Base-by-base conservation (phyloP, 2,888 invertebrate species). In the Stenolophus ochropezus region DNA sequence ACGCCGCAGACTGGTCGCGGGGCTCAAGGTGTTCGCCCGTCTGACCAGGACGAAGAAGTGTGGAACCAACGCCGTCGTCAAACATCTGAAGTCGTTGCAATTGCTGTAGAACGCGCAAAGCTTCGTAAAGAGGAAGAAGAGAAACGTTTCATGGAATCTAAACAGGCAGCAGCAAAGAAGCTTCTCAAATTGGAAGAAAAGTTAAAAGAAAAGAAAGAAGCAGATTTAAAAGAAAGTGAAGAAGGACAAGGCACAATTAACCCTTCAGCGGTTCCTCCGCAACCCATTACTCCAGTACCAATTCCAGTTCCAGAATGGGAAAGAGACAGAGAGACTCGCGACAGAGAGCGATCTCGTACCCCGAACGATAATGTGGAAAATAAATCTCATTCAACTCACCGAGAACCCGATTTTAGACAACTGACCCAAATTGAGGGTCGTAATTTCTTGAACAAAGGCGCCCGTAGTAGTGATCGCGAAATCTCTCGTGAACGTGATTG, bases 51-150 rank as follows among this genome's bases (percentile, higher is more conserved):
- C 84, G 93, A 93, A 61, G 93, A 94, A 83, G 92, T 95, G 86
- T 88, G 93, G 81, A 92, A 92, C n/a, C 93, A 94, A 86, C 91
- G 93, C 82, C 91, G 95, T 74, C 91, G 92, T 82, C 93, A 93
- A 83, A 93, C 94, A 85, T 91, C 90, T 87, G 92, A 94, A 85
- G 94, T 94, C 86, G 93, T 96, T 71, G 94, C 94, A 6, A 93
- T 94, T 81, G 95, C 94, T 0, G 95, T 96, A 14, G 96, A 96
- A 84, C 92, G 96, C 25, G 97, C 96, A 0, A 93, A 95, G 79
- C 95, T 95, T 87, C 92, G 96, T 25, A 95, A 96, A 85, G 96
- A 97, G 86, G 96, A 97, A 86, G 97, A 97, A 87, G 97, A 97
- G 86, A 94, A 96, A 83, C 92, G 95, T 53, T 94, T 92, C 85